phyloP scores from a whole-genome alignment of 92 coral and sea anemone species.

The Anthopleura xanthogrammica region DNA sequence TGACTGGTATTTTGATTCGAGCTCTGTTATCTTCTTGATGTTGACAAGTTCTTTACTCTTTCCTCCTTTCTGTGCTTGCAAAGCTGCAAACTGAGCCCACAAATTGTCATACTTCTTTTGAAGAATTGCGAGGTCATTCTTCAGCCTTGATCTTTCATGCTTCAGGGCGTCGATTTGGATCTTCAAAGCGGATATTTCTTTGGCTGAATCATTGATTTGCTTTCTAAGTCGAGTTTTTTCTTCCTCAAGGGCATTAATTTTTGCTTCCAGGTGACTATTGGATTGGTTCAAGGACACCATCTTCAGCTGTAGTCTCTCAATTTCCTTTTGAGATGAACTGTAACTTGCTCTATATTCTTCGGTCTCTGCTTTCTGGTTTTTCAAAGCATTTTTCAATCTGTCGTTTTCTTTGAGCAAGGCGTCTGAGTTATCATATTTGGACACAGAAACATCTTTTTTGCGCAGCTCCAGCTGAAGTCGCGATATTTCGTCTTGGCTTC shows the following conservation, averaged over 20 bases:
- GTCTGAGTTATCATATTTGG: slow-evolving; percentile 62
- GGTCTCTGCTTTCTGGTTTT: slow-evolving; percentile 43
- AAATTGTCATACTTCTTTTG: slow-evolving; percentile 67
- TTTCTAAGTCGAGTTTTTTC: slow-evolving; percentile 58
- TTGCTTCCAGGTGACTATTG: slow-evolving; percentile 66
- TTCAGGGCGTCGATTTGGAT: slow-evolving; percentile 66
- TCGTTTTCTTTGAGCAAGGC: slow-evolving; percentile 68
- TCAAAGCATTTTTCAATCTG: slow-evolving; percentile 63
- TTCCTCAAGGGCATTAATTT: slow-evolving; percentile 59
- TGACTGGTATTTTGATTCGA: slow-evolving; percentile 70
- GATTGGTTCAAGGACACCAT: slow-evolving; percentile 54
- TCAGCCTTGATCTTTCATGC: slow-evolving; percentile 61
- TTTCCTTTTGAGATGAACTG: slow-evolving; percentile 67
- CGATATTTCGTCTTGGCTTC: slow-evolving; percentile 63
- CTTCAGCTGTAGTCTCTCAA: slow-evolving; percentile 55
- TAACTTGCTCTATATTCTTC: slow-evolving; percentile 57
- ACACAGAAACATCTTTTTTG: slow-evolving; percentile 63
- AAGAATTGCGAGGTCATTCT: slow-evolving; percentile 61
- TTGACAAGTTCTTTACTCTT: slow-evolving; percentile 60
- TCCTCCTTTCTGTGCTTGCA: slow-evolving; percentile 40
- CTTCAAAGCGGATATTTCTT: slow-evolving; percentile 57
- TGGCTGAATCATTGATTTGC: slow-evolving; percentile 46
- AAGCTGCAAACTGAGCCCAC: slow-evolving; percentile 51
- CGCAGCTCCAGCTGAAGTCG: slow-evolving; percentile 67
- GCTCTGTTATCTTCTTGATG: slow-evolving; percentile 63